A percentile compares a stretch with the other conserved stretches of the same genome.
Evolutionary conservation across 2,113 vertebrate genomes (phyloP).

Genomic region (Hassar affinis): DNA sequence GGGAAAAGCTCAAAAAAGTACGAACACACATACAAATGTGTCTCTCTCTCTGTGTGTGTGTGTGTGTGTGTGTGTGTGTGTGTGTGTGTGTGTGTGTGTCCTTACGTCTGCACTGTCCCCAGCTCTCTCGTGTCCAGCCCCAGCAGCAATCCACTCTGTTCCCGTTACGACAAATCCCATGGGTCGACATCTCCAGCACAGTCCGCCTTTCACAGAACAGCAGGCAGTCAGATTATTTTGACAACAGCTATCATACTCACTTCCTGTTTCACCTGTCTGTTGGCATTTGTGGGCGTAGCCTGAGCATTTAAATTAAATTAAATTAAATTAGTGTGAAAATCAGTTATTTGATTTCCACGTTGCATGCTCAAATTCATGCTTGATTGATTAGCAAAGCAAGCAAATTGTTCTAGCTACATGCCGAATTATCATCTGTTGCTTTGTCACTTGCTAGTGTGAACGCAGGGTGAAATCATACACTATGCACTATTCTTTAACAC

Average conservation of each 20-base stretch:
- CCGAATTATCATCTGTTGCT: background rate
- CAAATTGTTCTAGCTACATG: background rate
- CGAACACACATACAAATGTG: background rate
- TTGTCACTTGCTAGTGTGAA: background rate
- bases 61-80: slow-evolving; percentile 33
- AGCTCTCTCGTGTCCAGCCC: slow-evolving; percentile 81
- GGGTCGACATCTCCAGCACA: slow-evolving; percentile 64
- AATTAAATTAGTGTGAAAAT: background rate
- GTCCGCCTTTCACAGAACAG: slow-evolving; percentile 71
- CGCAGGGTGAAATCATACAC: background rate
- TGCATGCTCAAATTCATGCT: background rate
- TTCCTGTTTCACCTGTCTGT: slow-evolving; percentile 1
- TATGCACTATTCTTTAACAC: background rate
- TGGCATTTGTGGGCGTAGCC: background rate
- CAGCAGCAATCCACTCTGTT: slow-evolving; percentile 88
- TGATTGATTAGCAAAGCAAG: background rate
- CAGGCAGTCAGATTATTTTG: slow-evolving; percentile 9
- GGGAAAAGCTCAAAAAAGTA: background rate
- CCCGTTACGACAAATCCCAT: slow-evolving; percentile 83
- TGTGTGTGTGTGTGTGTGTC: slow-evolving; percentile 53
- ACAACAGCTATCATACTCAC: background rate
- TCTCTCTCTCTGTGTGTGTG: too few relatives aligned
- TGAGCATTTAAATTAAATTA: background rate
- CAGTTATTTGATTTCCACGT: background rate
- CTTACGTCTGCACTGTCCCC: slow-evolving; percentile 89